Base-by-base conservation (phyloP, 2,888 invertebrate genomes). In the Muschampia plurimacula region DNA sequence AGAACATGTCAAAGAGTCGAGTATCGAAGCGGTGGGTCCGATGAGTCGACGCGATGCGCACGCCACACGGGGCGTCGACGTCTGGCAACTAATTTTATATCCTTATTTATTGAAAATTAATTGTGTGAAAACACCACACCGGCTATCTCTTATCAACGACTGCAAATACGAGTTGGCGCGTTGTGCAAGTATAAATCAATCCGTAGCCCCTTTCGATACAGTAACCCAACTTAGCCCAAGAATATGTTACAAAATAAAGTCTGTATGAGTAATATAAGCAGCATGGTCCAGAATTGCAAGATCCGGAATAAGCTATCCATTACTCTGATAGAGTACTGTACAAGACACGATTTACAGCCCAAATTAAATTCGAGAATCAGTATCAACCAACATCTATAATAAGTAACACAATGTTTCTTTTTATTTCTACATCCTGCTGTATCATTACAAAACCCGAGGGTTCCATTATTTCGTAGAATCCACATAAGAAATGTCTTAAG, bases 61-160 rank as follows among this genome's bases (percentile, higher is more conserved):
- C 79, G 81, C 85, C 82, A 83, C 84, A 81, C 85, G 84, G 84
- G 85, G 84, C 83, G 86, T 79, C 76, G 77, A 75, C 80, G 79
- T 78, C 81, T 83, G 81, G 79, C 84, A 85, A 84, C 82, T 89
- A 86, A 84, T 85, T 84, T 82, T 83, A 82, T 84, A 84, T 84
- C 82, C 83, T 86, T 84, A 85, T 88, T 90, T 89, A 90, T 90
- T 90, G 87, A 86, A 89, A 89, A 87, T 88, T 89, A 90, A 89
- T 86, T 86, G 88, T 86, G 89, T 86, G 86, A 89, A 88, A 87
- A 87, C 81, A 81, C 79, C 75, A 77, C 77, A 67, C 74, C 81
- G 79, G 78, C 79, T 85, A 81, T 84, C 81, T 78, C 79, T 80
- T 82, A 83, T 82, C 80, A 79, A 76, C 77, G 49, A 32, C 59